These are phyloP conservation scores for Dorcus hopei DNA, from an alignment of 2,888 invertebrate genomes.

Conservation along the genomic window DNA sequence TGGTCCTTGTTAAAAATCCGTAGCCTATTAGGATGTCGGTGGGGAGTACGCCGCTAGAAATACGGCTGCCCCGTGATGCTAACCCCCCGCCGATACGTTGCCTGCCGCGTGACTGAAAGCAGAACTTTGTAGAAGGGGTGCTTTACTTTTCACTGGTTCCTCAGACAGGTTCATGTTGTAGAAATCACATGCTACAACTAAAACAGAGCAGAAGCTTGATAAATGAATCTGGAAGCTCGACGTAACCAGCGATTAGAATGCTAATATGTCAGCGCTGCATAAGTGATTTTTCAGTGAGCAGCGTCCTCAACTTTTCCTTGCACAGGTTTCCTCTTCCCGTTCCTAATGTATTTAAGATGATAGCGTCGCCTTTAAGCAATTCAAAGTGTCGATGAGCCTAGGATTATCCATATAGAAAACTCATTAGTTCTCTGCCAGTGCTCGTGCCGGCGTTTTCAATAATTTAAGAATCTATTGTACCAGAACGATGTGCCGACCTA, in stretches of 20 bases:
- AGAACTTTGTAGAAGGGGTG: slow-evolving; percentile 15
- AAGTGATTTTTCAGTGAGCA: slow-evolving; percentile 37
- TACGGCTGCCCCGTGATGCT: slow-evolving; percentile 10
- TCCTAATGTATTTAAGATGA: slow-evolving; percentile 28
- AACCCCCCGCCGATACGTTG: slow-evolving; percentile 18
- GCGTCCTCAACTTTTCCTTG: neutral
- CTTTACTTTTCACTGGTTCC: slow-evolving; percentile 2
- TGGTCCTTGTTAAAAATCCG: slow-evolving; percentile 45
- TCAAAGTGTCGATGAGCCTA: slow-evolving; percentile 21
- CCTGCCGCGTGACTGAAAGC: slow-evolving; percentile 25
- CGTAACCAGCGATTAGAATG: slow-evolving; percentile 35
- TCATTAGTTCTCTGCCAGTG: slow-evolving; percentile 22
- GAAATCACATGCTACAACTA: slow-evolving; percentile 19
- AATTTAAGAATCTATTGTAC: slow-evolving; percentile 25
- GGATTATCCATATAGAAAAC: slow-evolving; percentile 22
- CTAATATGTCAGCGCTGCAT: slow-evolving; percentile 36
- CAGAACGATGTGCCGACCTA: slow-evolving; percentile 29
- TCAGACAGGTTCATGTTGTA: slow-evolving; percentile 7
- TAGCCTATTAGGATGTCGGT: slow-evolving; percentile 40
- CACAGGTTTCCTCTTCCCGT: slow-evolving; percentile 14
- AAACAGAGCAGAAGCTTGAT: slow-evolving; percentile 23
- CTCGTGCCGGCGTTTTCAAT: slow-evolving; percentile 9
- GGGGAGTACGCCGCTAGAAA: slow-evolving; percentile 27
- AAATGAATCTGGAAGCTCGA: slow-evolving; percentile 20
- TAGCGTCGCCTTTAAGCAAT: slow-evolving; percentile 25